Evolutionary conservation across 53 echinoderm and acorn worm species (phyloP), one percentile per base, ranked within the genome.

Genomic region (Temnopleurus reevesii): DNA sequence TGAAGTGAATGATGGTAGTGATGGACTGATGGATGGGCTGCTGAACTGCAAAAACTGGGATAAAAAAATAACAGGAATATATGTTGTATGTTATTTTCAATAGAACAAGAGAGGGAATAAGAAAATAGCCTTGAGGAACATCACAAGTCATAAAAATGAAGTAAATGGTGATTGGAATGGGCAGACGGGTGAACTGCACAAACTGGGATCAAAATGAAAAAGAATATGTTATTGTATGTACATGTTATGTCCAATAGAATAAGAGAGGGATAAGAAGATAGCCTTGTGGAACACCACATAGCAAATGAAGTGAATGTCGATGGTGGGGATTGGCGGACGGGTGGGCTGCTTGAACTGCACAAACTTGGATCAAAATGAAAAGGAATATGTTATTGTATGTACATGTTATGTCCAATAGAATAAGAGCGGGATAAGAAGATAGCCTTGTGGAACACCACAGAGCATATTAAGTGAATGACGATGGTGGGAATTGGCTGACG

Each of bases 281-380:
- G n/a, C n/a, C n/a, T n/a, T n/a, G n/a, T n/a, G 56, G 89, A n/a
- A n/a, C n/a, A n/a, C n/a, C n/a, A n/a, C n/a, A n/a, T n/a, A n/a
- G n/a, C n/a, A n/a, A n/a, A n/a, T n/a, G n/a, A n/a, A n/a, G n/a
- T n/a, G n/a, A n/a, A n/a, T n/a, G n/a, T 81, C 9, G 92, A 92
- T 43, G 90, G 93, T 55, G 87, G 93, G 53, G 86, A 88, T 90
- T 82, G 92, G 92, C 56, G 88, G 46, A n/a, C 87, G 35, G 89
- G 77, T 86, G 66, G 90, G 87, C 86, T 87, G 89, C 86, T 95
- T 98, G 92, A 95, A 95, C 89, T 96, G 92, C 21, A 91, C 90
- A 84, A 95, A 92, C 95, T 95, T 90, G 18, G 41, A 3, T 21
- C 43, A 71, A n/a, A 6, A 33, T 15, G 4, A 31, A 8, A 63